A percentile compares a stretch with the other conserved stretches of the same genome.
Conservation (phyloP, 2,888 invertebrate genomes). For the Athripsodes cinereus region DNA sequence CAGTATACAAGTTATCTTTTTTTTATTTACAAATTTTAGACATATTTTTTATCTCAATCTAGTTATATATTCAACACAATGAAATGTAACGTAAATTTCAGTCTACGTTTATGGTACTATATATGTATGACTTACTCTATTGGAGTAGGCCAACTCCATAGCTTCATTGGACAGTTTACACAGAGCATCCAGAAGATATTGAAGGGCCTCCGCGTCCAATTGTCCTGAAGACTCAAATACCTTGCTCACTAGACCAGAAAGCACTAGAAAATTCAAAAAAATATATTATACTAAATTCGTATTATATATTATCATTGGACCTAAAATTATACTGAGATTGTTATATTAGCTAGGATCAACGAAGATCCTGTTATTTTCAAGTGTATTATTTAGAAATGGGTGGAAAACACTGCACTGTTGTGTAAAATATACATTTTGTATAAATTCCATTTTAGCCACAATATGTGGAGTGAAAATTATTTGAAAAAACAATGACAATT, state of each 20-base stretch:
- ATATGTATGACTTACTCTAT: conserved; percentile 56
- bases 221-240: conserved; percentile 93
- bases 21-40: no score
- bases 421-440: not conserved
- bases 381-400: no score
- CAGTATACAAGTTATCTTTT: not conserved
- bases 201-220: conserved; percentile 88
- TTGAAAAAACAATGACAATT: no score
- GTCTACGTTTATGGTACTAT: not conserved
- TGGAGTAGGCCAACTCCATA: conserved; percentile 94
- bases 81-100: no score
- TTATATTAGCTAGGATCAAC: no score
- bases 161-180: conserved; percentile 95
- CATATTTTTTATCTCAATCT: not conserved
- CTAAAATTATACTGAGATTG: no score
- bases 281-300: no score
- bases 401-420: not conserved
- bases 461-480: no score
- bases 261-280: conserved; percentile 38
- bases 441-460: no score
- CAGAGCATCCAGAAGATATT: conserved; percentile 93
- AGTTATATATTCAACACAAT: no score
- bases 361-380: no score
- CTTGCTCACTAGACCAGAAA: conserved; percentile 86
- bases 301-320: no score